Base-by-base conservation (phyloP, 2,113 vertebrate species). In the Bubo blakistoni region DNA sequence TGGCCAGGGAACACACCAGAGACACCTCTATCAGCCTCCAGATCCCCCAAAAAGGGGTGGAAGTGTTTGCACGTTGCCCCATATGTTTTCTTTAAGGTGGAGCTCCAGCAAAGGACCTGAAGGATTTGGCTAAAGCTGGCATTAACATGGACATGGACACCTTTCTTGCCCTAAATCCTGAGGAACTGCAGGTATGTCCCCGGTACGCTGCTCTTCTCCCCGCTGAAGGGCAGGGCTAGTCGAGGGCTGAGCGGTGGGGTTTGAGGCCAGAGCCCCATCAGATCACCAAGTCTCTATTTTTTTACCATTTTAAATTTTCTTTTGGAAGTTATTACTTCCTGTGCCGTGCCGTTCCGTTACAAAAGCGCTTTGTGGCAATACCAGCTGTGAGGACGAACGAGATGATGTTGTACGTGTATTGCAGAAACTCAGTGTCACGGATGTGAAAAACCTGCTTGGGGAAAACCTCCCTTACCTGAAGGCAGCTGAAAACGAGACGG, bases 111-210 rank as follows among this genome's bases (percentile, higher is more conserved):
- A 76, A 96, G 29, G 98, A 98, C 42, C 95, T 98, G 73, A 94
- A 81, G 46, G 46, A 30, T 3, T 61, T 98, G 95, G 96, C 95
- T 25, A 40, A 67, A 30, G n/a, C 81, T 2, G 81, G 93, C 1
- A 8, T 88, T 51, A 94, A 98, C 54, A 98, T 98, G 97, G 96
- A 98, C 34, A 81, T 98, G 2, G 62, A 62, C 63, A 98, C 97
- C 4, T 98, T 98, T 46, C 94, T 96, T 2, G 4, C 71, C 90
- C 96, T 98, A 36, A 98, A 98, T 15, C 98, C 98, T 0, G 5
- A n/a, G 0, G 98, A 97, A 22, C 10, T 98, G 62, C 95, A 98
- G 98, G 98, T 98, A 81, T 5, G 59, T 73, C 77, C 25, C 32
- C 0, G 1, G 15, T 8, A 2, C 2, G 57, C 14, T 36, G 25